phyloP scores from a whole-genome alignment of 1,140 invertebrate species.

The Drosophila pseudoobscura region DNA sequence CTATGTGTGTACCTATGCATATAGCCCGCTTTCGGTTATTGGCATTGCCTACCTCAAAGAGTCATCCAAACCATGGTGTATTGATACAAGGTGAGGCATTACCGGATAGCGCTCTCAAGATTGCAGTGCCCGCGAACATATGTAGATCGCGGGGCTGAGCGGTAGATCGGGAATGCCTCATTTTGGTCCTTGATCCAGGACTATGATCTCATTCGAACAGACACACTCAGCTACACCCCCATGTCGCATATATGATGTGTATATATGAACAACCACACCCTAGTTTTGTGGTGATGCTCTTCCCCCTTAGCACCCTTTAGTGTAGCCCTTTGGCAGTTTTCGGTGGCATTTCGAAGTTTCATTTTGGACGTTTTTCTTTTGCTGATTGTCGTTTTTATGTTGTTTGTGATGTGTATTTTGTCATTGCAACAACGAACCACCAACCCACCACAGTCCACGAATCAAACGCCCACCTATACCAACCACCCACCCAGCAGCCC shows the following conservation, averaged over 20 bases:
- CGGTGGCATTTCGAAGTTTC: slow-evolving; percentile 44
- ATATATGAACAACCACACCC: not conserved
- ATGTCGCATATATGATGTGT: slow-evolving; percentile 8
- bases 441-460: slow-evolving; percentile 5
- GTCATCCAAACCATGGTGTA: not conserved
- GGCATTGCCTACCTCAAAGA: not conserved
- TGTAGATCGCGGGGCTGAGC: too few relatives aligned
- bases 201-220: too few relatives aligned
- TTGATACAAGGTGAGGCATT: too few relatives aligned
- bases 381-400: slow-evolving; percentile 32
- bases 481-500: not conserved
- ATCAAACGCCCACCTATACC: not conserved
- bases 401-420: slow-evolving; percentile 39
- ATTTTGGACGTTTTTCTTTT: slow-evolving; percentile 31
- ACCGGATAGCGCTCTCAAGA: too few relatives aligned
- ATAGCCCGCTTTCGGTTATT: slow-evolving; percentile 4
- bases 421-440: slow-evolving; percentile 38
- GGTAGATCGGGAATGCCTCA: too few relatives aligned
- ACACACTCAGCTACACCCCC: slow-evolving; percentile 4
- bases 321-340: slow-evolving; percentile 30
- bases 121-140: too few relatives aligned
- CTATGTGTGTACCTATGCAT: not conserved
- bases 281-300: slow-evolving; percentile 27
- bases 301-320: not conserved
- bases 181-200: too few relatives aligned